Evolutionary conservation across 2,797 vertebrate species (phyloP), one percentile per base, ranked within the genome.

Genomic region (Neomorphus geoffroyi): DNA sequence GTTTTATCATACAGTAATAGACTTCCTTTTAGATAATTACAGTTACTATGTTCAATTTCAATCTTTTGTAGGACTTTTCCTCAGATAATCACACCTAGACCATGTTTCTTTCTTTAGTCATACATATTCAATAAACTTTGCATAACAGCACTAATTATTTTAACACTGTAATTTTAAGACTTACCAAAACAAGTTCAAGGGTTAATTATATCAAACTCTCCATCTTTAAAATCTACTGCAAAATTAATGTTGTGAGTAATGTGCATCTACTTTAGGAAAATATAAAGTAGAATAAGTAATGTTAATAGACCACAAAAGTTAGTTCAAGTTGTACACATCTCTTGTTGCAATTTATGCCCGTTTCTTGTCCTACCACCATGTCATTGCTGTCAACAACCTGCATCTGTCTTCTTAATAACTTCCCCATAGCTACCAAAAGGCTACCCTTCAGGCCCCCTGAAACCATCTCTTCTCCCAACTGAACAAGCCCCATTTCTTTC

Each of bases 1-100:
- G 96, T 95, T 98, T 98, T 97, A 98, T 97, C 96, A 98, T 97
- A 96, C 64, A 61, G 64, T 97, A 97, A 97, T 97, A 97, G 97
- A 97, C 95, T 97, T 97, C 81, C 89, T 95, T 96, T 97, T 88
- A 96, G 94, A 96, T 96, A 97, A 97, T 96, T 97, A 96, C 84
- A 96, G 93, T 94, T 94, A 94, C 94, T 91, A 89, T 9, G 62
- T 94, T 97, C 94, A 95, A 94, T 96, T 97, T 97, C 95, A 97
- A 88, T 91, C 94, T 97, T 96, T 92, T 77, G 87, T 73, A 95
- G 90, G 88, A 96, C 84, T 96, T 94, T 87, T 91, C 85, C 79
- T 84, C 87, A 93, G 74, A 96, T 94, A 97, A 92, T 88, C 89
- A 88, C 86, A 96, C 70, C 84, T 86, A 80, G 66, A 95, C 91